These are phyloP conservation scores for Cryptosula pallasiana DNA, from an alignment of 2,888 invertebrate species.

Conservation along the genomic window DNA sequence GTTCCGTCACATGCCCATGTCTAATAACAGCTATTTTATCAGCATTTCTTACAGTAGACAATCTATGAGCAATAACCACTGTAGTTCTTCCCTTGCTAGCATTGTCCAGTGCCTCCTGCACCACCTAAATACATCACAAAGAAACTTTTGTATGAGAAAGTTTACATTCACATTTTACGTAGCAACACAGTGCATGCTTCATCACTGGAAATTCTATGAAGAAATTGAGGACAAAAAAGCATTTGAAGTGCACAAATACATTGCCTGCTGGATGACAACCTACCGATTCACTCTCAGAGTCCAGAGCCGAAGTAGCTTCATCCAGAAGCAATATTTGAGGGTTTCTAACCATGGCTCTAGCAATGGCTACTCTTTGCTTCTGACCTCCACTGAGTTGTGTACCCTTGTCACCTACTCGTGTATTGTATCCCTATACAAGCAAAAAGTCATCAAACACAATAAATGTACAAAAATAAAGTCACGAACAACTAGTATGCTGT, in stretches of 20 bases:
- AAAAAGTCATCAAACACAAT: too few relatives aligned
- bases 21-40: slow-evolving; percentile 58
- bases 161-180: too few relatives aligned
- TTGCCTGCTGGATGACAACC: too few relatives aligned
- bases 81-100: slow-evolving; percentile 73
- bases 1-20: slow-evolving; percentile 43
- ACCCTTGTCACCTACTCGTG: slow-evolving; percentile 50
- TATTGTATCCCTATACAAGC: slow-evolving; percentile 48
- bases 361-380: slow-evolving; percentile 63
- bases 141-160: too few relatives aligned
- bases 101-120: slow-evolving; percentile 77
- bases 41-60: slow-evolving; percentile 75
- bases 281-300: slow-evolving; percentile 51
- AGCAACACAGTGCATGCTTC: too few relatives aligned
- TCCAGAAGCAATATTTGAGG: slow-evolving; percentile 59
- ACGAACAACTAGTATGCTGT: not conserved
- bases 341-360: slow-evolving; percentile 67
- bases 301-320: slow-evolving; percentile 54
- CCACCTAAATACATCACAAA: too few relatives aligned
- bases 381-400: slow-evolving; percentile 55
- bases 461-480: not conserved
- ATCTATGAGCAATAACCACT: slow-evolving; percentile 78
- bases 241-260: too few relatives aligned
- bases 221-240: not conserved
- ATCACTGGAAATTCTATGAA: not conserved